These are phyloP conservation scores for Cylloceria caligata DNA, from an alignment of 2,888 invertebrate species.

Conservation along the genomic window DNA sequence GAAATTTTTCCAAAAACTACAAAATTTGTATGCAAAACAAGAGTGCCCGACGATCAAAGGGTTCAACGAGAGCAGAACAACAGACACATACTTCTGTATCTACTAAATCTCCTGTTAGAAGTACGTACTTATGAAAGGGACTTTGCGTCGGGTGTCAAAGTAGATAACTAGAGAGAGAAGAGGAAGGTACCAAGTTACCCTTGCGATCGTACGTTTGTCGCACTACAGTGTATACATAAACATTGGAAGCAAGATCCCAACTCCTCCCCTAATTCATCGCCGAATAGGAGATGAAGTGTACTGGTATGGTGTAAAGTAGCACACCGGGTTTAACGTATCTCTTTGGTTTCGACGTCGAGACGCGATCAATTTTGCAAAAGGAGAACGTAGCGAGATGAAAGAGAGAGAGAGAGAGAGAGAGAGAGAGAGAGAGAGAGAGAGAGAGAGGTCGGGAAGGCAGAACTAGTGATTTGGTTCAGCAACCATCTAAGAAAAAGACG, in stretches of 20 bases:
- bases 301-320: constrained; percentile 44
- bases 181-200: constrained; percentile 44
- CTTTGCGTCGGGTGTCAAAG: constrained; percentile 76
- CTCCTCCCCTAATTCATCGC: constrained; percentile 32
- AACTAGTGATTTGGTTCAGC: constrained; percentile 48
- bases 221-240: constrained; percentile 19
- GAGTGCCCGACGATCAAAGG: constrained; percentile 54
- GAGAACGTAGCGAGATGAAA: constrained; percentile 71
- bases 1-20: neutral
- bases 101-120: neutral
- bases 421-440: constrained; percentile 33
- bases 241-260: constrained; percentile 28
- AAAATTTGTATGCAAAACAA: neutral
- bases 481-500: constrained; percentile 46
- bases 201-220: constrained; percentile 40
- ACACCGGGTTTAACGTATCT: constrained; percentile 65
- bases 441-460: constrained; percentile 37
- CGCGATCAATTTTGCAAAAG: constrained; percentile 80
- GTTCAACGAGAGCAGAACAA: constrained; percentile 18
- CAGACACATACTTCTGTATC: neutral
- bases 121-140: constrained; percentile 51
- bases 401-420: constrained; percentile 54
- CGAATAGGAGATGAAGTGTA: constrained; percentile 49
- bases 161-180: constrained; percentile 62
- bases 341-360: constrained; percentile 72